Percentiles rank a stretch among this genome's conserved stretches.
Conservation (phyloP, 2,113 vertebrate species). For the Pachypanchax playfairii region DNA sequence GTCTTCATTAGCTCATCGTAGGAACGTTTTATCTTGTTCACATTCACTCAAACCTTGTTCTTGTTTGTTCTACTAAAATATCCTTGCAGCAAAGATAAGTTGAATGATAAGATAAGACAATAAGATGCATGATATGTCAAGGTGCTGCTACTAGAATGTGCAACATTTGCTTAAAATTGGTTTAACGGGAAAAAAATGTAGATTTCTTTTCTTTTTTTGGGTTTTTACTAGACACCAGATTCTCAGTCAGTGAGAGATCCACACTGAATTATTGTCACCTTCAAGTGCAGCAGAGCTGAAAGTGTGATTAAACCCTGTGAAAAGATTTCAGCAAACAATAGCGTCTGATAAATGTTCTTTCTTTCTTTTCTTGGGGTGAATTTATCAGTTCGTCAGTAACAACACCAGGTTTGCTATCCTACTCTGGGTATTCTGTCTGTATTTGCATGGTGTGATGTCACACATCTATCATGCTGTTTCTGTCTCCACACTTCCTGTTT, state of each 20-base stretch:
- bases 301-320: slow-evolving; percentile 26
- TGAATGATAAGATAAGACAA: slow-evolving; percentile 5
- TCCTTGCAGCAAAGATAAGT: slow-evolving; percentile 1
- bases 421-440: slow-evolving; percentile 36
- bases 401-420: slow-evolving; percentile 64
- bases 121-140: slow-evolving; percentile 18
- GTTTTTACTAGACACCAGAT: slow-evolving; percentile 14
- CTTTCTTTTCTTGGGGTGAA: slow-evolving; percentile 49
- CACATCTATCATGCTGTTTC: slow-evolving; percentile 36
- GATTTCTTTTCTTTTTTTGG: slow-evolving; percentile 48
- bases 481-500: slow-evolving; percentile 40
- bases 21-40: slow-evolving; percentile 36
- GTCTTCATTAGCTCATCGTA: slow-evolving; percentile 40
- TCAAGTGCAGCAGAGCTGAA: not conserved
- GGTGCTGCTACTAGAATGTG: slow-evolving; percentile 24
- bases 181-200: slow-evolving; percentile 26
- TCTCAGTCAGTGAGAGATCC: not conserved
- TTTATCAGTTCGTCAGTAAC: slow-evolving; percentile 62
- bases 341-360: slow-evolving; percentile 36
- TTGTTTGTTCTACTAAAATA: slow-evolving; percentile 19
- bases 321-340: slow-evolving; percentile 14
- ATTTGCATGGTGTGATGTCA: slow-evolving; percentile 72
- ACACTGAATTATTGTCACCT: slow-evolving; percentile 4
- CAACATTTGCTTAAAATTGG: slow-evolving; percentile 14
- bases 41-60: slow-evolving; percentile 26